Conservation (phyloP, 2,888 invertebrate genomes). For the Cephus pygmeus region DNA sequence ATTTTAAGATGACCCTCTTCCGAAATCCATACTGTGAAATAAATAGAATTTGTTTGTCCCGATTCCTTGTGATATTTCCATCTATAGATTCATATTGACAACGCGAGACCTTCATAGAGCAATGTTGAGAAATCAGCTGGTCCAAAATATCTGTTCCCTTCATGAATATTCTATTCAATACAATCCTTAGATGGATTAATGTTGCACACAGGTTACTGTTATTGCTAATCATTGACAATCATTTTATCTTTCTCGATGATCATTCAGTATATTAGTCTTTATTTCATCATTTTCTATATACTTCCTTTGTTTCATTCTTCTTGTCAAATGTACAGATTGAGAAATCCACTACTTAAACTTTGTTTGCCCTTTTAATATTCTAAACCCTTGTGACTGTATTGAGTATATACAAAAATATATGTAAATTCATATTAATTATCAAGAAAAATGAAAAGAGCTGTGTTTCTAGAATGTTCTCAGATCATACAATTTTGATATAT, state of each 20-base stretch:
- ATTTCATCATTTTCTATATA: not conserved
- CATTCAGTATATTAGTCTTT: not conserved
- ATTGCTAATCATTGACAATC: not conserved
- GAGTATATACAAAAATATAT: not conserved
- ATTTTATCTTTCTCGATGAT: not conserved
- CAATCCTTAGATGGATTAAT: not conserved
- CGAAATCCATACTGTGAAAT: not conserved
- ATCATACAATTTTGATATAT: not conserved
- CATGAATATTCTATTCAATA: not conserved
- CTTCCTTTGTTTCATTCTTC: not conserved
- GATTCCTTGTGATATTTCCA: not conserved
- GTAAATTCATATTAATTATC: not conserved
- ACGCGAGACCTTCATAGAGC: not conserved
- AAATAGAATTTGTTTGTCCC: not conserved
- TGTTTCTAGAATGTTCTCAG: not conserved
- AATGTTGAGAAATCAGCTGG: not conserved
- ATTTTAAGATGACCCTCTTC: slow-evolving; percentile 36
- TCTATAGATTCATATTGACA: not conserved
- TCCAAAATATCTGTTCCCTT: not conserved
- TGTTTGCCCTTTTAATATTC: not conserved
- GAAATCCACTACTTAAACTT: not conserved
- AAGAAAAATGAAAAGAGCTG: not conserved
- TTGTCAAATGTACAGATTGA: not conserved
- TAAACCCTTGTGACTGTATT: not conserved
- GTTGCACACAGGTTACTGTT: not conserved